Evolutionary conservation across 2,113 vertebrate species (phyloP).

Genomic region (Cyprichromis sp.): DNA sequence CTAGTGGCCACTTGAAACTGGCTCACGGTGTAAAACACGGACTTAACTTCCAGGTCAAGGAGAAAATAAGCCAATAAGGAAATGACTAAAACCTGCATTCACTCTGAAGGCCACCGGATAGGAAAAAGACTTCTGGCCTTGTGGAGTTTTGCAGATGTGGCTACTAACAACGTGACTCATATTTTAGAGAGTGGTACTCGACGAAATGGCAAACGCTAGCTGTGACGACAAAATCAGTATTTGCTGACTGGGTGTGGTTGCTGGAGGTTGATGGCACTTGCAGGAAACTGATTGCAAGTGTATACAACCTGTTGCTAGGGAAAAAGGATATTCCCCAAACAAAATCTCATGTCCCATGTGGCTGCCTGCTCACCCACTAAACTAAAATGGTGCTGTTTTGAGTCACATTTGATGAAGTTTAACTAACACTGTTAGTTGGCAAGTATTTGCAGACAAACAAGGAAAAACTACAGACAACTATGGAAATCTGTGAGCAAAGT

Average conservation of each 20-base stretch:
- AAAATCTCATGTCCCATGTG: rapidly evolving
- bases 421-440: not conserved
- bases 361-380: not conserved
- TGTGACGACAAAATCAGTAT: not conserved
- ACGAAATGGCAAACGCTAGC: not conserved
- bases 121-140: not conserved
- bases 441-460: not conserved
- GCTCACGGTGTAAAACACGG: rapidly evolving
- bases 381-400: not conserved
- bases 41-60: not conserved
- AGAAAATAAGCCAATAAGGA: not conserved
- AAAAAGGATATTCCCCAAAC: not conserved
- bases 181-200: not conserved
- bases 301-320: not conserved
- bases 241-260: rapidly evolving
- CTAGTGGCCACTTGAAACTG: not conserved
- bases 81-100: not conserved
- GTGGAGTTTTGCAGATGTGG: rapidly evolving
- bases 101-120: rapidly evolving
- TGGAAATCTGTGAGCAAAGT: not conserved
- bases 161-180: not conserved
- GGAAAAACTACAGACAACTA: not conserved
- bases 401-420: not conserved
- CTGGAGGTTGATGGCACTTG: not conserved
- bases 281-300: not conserved